A percentile compares a stretch with the other conserved stretches of the same genome.
These are phyloP conservation scores for Umimayanthus chanpuru DNA, from an alignment of 92 coral and sea anemone species.

Conservation along the genomic window DNA sequence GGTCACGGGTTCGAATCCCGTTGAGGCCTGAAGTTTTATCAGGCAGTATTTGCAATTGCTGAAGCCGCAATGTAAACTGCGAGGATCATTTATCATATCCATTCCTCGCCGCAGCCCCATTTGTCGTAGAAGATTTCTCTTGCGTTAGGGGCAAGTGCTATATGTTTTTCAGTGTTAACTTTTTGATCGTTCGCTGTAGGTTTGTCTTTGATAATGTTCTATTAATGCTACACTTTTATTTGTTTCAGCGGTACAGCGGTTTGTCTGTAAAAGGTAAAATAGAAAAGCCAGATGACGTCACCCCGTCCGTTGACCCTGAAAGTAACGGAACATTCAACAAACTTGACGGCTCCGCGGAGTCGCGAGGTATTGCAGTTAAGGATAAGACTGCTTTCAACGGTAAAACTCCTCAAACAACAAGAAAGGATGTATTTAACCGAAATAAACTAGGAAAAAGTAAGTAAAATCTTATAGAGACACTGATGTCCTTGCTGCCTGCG, in stretches of 20 bases:
- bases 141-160: too few species aligned
- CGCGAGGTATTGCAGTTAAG: background rate
- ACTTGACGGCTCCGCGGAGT: background rate
- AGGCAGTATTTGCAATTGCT: too few species aligned
- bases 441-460: slow-evolving; percentile 30
- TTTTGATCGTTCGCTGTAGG: too few species aligned
- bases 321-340: background rate
- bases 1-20: too few species aligned
- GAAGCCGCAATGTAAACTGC: too few species aligned
- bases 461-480: background rate
- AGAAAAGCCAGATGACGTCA: background rate
- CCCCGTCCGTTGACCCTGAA: background rate
- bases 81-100: too few species aligned
- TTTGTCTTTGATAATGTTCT: background rate
- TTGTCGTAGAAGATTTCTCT: too few species aligned
- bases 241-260: background rate
- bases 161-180: too few species aligned
- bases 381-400: background rate
- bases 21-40: too few species aligned
- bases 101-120: too few species aligned
- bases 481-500: background rate
- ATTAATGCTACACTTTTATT: background rate
- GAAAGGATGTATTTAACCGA: slow-evolving; percentile 18
- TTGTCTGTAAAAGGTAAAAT: background rate
- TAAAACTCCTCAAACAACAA: slow-evolving; percentile 6